Evolutionary conservation across 2,888 invertebrate species (phyloP).

Genomic region (Rugalucina vietnamica): DNA sequence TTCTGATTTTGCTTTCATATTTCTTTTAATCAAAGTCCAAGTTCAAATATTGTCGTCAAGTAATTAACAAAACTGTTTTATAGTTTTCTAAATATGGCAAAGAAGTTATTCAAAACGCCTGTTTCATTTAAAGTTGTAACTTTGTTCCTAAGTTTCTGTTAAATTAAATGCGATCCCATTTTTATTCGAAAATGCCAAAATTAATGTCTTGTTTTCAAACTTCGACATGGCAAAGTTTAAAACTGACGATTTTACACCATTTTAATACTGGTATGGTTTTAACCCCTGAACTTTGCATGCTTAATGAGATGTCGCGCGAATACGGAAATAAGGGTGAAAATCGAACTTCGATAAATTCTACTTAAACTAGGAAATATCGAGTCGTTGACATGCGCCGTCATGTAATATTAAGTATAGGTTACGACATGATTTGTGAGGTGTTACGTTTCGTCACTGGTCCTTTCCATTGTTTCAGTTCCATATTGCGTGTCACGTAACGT

Average conservation of each 20-base stretch:
- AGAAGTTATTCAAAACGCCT: too few relatives aligned
- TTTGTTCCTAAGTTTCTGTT: too few relatives aligned
- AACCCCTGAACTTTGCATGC: constrained; percentile 1
- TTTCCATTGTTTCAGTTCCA: background rate
- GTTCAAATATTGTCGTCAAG: too few relatives aligned
- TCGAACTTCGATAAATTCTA: background rate
- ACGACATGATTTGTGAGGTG: background rate
- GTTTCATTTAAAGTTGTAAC: too few relatives aligned
- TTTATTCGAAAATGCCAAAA: too few relatives aligned
- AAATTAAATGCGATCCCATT: too few relatives aligned
- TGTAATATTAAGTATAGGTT: background rate
- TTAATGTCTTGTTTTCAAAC: background rate
- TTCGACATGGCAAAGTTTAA: background rate
- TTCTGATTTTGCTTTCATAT: too few relatives aligned
- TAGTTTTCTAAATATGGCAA: too few relatives aligned
- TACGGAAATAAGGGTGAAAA: constrained; percentile 2
- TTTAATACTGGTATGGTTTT: constrained; percentile 7
- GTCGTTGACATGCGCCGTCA: background rate
- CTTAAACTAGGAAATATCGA: background rate
- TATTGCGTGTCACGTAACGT: background rate
- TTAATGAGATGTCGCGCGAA: background rate
- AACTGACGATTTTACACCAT: background rate
- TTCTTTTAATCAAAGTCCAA: too few relatives aligned
- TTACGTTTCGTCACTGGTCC: background rate
- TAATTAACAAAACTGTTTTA: too few relatives aligned